These are phyloP conservation scores for Theocolax elegans DNA, from an alignment of 1,140 invertebrate genomes.

Conservation along the genomic window DNA sequence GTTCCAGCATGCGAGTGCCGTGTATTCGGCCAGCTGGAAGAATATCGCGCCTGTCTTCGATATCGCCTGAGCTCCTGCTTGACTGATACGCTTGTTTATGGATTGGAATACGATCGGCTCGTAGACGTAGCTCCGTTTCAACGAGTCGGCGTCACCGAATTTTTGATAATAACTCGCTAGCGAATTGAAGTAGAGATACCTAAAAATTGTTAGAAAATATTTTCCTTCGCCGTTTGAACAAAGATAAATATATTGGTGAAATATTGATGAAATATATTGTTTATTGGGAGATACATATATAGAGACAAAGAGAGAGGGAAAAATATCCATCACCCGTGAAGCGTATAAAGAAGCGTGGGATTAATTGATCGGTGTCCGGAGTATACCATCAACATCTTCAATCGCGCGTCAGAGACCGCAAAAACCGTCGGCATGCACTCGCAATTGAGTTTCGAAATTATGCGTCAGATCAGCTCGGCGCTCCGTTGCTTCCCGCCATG, in stretches of 20 bases:
- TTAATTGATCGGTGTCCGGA: no score
- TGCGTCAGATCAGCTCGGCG: background rate
- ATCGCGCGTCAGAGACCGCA: no score
- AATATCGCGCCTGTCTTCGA: conserved; percentile 72
- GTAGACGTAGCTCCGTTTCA: conserved; percentile 53
- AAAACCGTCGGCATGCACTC: background rate
- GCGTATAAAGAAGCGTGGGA: no score
- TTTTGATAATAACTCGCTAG: conserved; percentile 64
- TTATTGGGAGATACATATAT: no score
- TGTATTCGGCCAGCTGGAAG: conserved; percentile 74
- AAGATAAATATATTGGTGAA: no score
- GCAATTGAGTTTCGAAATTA: conserved; percentile 32
- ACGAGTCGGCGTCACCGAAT: conserved; percentile 55
- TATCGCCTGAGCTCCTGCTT: conserved; percentile 64
- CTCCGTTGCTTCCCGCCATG: background rate
- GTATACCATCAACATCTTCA: no score
- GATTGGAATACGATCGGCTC: conserved; percentile 62
- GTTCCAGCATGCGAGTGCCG: conserved; percentile 80
- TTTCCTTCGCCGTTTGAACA: no score
- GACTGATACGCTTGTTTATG: conserved; percentile 59
- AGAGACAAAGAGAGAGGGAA: background rate
- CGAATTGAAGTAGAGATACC: conserved; percentile 68
- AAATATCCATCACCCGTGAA: no score
- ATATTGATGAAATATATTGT: no score
- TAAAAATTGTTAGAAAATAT: conserved; percentile 42